phyloP scores from a whole-genome alignment of 2,888 invertebrate species.

The Pyrocoelia pectoralis region DNA sequence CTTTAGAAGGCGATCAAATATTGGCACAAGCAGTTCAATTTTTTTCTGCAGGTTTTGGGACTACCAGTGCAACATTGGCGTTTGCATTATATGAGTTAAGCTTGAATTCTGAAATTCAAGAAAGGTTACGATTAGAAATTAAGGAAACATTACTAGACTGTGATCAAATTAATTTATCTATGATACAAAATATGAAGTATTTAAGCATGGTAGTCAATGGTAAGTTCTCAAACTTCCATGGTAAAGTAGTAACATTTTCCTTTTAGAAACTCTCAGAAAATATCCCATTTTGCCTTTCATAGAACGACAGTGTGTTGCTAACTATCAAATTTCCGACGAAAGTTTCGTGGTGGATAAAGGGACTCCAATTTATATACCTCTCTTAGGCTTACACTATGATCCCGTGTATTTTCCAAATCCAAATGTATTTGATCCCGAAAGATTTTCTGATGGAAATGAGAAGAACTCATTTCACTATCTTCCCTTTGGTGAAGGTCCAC shows the following conservation, averaged over 20 bases:
- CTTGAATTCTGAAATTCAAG: slow-evolving; percentile 63
- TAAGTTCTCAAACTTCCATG: slow-evolving; percentile 43
- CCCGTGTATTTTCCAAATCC: slow-evolving; percentile 55
- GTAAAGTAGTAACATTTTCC: neutral
- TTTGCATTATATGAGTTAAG: slow-evolving; percentile 66
- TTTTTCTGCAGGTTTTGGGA: slow-evolving; percentile 69
- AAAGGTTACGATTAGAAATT: slow-evolving; percentile 63
- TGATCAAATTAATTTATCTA: slow-evolving; percentile 62
- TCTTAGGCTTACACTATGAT: slow-evolving; percentile 53
- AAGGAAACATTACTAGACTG: slow-evolving; percentile 54
- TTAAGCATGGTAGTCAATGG: slow-evolving; percentile 67
- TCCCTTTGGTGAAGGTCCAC: no score
- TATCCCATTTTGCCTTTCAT: slow-evolving; percentile 56
- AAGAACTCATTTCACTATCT: no score
- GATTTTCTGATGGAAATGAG: slow-evolving; percentile 50
- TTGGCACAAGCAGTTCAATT: slow-evolving; percentile 67
- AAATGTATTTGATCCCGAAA: slow-evolving; percentile 55
- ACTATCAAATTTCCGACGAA: slow-evolving; percentile 48
- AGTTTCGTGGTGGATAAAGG: slow-evolving; percentile 51
- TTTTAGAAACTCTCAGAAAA: slow-evolving; percentile 58
- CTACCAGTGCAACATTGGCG: slow-evolving; percentile 66
- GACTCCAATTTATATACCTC: slow-evolving; percentile 51
- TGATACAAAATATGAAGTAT: slow-evolving; percentile 64
- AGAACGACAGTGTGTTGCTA: slow-evolving; percentile 45
- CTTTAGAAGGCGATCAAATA: slow-evolving; percentile 64